These are phyloP conservation scores for Drosophila repletoides DNA, from an alignment of 1,140 invertebrate species.

Conservation along the genomic window DNA sequence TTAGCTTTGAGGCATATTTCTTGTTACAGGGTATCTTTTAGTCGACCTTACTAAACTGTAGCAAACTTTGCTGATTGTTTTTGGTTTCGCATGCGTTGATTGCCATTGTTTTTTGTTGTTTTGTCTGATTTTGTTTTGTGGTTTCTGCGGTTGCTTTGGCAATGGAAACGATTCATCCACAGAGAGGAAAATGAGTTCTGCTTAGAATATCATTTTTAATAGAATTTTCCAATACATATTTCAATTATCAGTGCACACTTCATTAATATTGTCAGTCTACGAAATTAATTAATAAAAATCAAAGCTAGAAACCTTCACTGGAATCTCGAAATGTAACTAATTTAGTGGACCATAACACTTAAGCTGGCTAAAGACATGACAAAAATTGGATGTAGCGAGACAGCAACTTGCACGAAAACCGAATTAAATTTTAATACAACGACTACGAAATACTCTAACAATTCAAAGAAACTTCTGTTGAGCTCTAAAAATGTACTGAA, in stretches of 20 bases:
- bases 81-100: conserved; percentile 27
- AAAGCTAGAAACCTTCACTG: neutral
- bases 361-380: conserved; percentile 57
- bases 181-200: conserved; percentile 2
- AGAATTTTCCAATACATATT: neutral
- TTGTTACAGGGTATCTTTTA: conserved; percentile 3
- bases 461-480: neutral
- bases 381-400: conserved; percentile 39
- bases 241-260: conserved; percentile 23
- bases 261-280: conserved; percentile 53
- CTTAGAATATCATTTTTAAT: neutral
- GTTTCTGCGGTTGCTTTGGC: conserved; percentile 42
- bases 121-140: conserved; percentile 26
- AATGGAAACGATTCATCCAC: neutral
- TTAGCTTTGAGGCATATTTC: too few species aligned
- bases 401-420: conserved; percentile 9
- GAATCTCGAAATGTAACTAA: conserved; percentile 32
- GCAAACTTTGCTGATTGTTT: neutral
- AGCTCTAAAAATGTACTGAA: too few species aligned
- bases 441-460: conserved; percentile 14
- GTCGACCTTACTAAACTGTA: neutral
- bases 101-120: conserved; percentile 41
- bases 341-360: conserved; percentile 57
- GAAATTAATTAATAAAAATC: conserved; percentile 25
- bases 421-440: conserved; percentile 32